These are phyloP conservation scores for Hippoglossus stenolepis DNA, from an alignment of 2,113 vertebrate genomes.

Conservation along the genomic window DNA sequence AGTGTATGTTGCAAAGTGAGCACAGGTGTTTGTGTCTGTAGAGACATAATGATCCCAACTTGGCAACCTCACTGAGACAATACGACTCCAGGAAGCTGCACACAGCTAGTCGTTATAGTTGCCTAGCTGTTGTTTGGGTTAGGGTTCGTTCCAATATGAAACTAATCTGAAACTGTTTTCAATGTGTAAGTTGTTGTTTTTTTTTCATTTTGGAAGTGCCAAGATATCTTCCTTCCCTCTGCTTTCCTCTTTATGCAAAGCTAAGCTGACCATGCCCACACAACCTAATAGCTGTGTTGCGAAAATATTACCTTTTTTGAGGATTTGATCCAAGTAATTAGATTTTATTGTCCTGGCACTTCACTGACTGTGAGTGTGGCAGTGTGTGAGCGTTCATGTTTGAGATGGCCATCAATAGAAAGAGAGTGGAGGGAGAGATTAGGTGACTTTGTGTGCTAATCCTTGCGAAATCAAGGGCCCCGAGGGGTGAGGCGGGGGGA, in stretches of 20 bases:
- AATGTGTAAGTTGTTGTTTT: too few relatives aligned
- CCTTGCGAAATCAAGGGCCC: conserved; percentile 71
- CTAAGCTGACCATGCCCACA: too few relatives aligned
- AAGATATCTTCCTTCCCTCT: too few relatives aligned
- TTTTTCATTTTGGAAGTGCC: too few relatives aligned
- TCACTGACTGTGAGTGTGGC: not conserved
- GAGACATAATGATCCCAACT: not conserved
- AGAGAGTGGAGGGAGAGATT: conserved; percentile 69
- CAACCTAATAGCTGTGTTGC: too few relatives aligned
- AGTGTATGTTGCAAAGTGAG: too few relatives aligned
- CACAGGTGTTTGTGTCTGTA: not conserved
- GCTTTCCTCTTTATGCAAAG: too few relatives aligned
- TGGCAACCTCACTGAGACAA: not conserved
- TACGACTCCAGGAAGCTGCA: not conserved
- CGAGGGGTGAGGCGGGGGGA: conserved; percentile 53
- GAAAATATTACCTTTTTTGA: not conserved
- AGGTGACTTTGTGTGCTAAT: conserved; percentile 72
- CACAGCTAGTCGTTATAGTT: too few relatives aligned
- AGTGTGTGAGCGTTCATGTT: conserved; percentile 24
- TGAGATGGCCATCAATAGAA: conserved; percentile 65
- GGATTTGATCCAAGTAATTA: not conserved
- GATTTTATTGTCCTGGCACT: not conserved
- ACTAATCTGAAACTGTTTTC: too few relatives aligned
- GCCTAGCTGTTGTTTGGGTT: too few relatives aligned
- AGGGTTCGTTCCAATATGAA: too few relatives aligned